Evolutionary conservation across 2,113 vertebrate species (phyloP).

Genomic region (Cyphomyrus discorhynchus): DNA sequence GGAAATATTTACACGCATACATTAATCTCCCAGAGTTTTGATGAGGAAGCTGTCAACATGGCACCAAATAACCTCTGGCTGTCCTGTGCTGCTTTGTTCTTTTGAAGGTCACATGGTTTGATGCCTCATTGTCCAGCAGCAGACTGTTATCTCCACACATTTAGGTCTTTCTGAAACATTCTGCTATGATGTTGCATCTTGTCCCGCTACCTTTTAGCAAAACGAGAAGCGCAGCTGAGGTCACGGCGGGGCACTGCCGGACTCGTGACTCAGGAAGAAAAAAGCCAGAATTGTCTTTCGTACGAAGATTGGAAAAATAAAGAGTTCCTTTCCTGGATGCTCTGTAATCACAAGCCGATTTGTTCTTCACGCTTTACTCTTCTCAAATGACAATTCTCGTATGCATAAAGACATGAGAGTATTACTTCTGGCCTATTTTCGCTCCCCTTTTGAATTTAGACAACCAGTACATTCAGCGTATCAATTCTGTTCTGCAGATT

Average conservation of each 20-base stretch:
- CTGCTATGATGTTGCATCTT: not conserved
- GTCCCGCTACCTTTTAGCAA: slow-evolving; percentile 13
- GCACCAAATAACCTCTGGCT: not conserved
- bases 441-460: slow-evolving; percentile 9
- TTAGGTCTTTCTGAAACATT: not conserved
- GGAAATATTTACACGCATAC: not conserved
- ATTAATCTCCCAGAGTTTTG: not conserved
- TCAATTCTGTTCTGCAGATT: slow-evolving; percentile 3
- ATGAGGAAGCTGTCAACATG: not conserved
- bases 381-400: not conserved
- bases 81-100: not conserved
- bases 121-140: not conserved
- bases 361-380: not conserved
- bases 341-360: slow-evolving; percentile 9
- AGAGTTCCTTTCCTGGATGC: not conserved
- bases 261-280: not conserved
- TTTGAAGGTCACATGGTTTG: slow-evolving; percentile 1
- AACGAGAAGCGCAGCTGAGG: not conserved
- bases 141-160: not conserved
- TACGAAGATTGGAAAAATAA: not conserved
- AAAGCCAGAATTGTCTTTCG: not conserved
- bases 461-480: not conserved
- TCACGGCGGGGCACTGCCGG: too few relatives aligned
- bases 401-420: not conserved
- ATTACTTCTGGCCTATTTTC: not conserved